Percentiles rank a stretch among this genome's conserved stretches.
Conservation (phyloP, 2,888 invertebrate species). For the Sinohyriopsis cumingii region DNA sequence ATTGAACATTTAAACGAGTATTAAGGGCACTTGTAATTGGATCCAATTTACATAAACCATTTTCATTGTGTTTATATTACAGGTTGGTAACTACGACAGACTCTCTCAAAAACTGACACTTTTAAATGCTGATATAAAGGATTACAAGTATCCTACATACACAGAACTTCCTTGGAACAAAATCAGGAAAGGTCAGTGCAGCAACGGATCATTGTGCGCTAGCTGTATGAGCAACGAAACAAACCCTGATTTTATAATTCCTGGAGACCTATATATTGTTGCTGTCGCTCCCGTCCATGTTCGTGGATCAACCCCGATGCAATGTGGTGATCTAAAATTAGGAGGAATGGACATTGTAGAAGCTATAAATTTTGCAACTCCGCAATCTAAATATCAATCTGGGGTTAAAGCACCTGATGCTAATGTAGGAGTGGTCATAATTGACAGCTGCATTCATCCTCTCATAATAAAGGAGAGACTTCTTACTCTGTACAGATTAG, state of each 20-base stretch:
- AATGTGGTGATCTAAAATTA: slow-evolving; percentile 31
- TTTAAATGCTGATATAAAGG: slow-evolving; percentile 12
- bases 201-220: slow-evolving; percentile 14
- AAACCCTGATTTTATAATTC: slow-evolving; percentile 8
- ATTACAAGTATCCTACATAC: slow-evolving; percentile 17
- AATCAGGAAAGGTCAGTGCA: slow-evolving; percentile 32
- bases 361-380: slow-evolving; percentile 31
- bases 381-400: slow-evolving; percentile 14
- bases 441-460: slow-evolving; percentile 48
- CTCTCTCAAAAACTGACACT: not conserved
- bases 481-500: slow-evolving; percentile 30
- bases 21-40: too few relatives aligned
- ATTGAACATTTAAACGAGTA: too few relatives aligned
- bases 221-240: slow-evolving; percentile 10
- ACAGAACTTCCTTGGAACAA: slow-evolving; percentile 14
- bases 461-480: slow-evolving; percentile 36
- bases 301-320: slow-evolving; percentile 24
- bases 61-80: too few relatives aligned
- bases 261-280: slow-evolving; percentile 42
- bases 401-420: slow-evolving; percentile 18
- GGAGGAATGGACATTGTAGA: slow-evolving; percentile 36
- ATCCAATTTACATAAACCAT: too few relatives aligned
- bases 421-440: slow-evolving; percentile 33
- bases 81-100: too few relatives aligned
- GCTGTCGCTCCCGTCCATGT: slow-evolving; percentile 39